A percentile compares a stretch with the other conserved stretches of the same genome.
These are phyloP conservation scores for Semicossyphus pulcher DNA, from an alignment of 2,113 vertebrate species.

Conservation along the genomic window DNA sequence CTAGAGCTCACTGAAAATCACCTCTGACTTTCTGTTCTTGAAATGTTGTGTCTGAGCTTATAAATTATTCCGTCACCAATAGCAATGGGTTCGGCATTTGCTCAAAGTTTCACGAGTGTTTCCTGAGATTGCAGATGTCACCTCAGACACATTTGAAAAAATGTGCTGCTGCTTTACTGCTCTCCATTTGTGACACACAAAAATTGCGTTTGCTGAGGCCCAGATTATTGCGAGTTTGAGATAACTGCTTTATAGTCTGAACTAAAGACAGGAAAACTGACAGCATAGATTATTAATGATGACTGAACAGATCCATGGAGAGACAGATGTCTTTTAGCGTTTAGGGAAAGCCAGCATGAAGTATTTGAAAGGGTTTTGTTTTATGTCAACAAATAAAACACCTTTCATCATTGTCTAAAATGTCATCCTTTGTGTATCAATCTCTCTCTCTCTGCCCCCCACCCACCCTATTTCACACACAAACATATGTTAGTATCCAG, in stretches of 20 bases:
- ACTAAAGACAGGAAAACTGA: neutral
- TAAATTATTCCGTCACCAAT: too few species aligned
- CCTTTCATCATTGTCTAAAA: slow-evolving; percentile 39
- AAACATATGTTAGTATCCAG: slow-evolving; percentile 16
- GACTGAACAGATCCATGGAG: neutral
- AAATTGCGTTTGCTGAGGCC: neutral
- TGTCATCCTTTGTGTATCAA: slow-evolving; percentile 26
- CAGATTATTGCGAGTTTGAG: neutral
- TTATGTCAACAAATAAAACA: slow-evolving; percentile 33
- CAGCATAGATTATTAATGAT: slow-evolving; percentile 3
- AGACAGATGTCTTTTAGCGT: neutral
- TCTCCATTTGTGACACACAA: neutral
- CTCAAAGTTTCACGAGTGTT: neutral
- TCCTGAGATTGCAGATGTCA: neutral
- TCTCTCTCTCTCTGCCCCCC: neutral
- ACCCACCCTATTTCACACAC: neutral
- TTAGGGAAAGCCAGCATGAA: neutral
- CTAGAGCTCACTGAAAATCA: too few species aligned
- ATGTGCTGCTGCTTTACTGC: neutral
- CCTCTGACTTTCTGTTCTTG: too few species aligned
- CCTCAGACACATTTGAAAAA: neutral
- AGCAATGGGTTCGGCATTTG: too few species aligned
- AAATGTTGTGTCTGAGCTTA: too few species aligned
- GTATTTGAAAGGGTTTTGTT: too few species aligned
- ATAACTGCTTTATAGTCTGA: neutral